Conservation (phyloP, 2,888 invertebrate genomes). For the Mythimna vitellina region DNA sequence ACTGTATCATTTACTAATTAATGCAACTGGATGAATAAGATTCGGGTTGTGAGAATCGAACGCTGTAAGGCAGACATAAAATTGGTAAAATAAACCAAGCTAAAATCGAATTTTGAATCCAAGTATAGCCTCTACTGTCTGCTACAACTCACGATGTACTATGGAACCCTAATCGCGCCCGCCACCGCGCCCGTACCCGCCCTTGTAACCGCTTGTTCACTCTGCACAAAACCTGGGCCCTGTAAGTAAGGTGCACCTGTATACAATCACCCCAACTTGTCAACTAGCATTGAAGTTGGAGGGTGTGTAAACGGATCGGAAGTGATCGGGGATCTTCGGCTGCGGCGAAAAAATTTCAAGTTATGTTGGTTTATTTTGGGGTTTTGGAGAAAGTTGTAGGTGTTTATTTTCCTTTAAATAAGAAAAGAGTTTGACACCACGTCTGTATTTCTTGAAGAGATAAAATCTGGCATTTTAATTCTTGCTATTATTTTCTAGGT, state of each 20-base stretch:
- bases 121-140: no score
- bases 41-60: no score
- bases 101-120: no score
- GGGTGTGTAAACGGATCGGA: conserved; percentile 44
- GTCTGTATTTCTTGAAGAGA: no score
- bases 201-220: background rate
- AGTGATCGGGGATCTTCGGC: conserved; percentile 35
- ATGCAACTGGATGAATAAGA: no score
- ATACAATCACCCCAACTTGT: conserved; percentile 67
- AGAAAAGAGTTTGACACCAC: background rate
- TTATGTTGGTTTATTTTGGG: background rate
- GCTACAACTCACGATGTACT: no score
- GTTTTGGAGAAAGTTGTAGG: background rate
- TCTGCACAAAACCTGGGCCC: conserved; percentile 24
- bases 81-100: no score
- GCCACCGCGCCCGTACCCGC: background rate
- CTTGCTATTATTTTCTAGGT: background rate
- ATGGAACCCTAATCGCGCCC: no score
- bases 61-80: no score
- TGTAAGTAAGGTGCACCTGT: conserved; percentile 64
- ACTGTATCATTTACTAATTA: no score
- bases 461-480: no score
- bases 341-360: background rate
- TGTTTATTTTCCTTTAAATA: background rate
- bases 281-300: conserved; percentile 40